Percentiles rank a stretch among this genome's conserved stretches.
These are phyloP conservation scores for Heliconius eleuchia DNA, from an alignment of 1,140 invertebrate genomes.

Conservation along the genomic window DNA sequence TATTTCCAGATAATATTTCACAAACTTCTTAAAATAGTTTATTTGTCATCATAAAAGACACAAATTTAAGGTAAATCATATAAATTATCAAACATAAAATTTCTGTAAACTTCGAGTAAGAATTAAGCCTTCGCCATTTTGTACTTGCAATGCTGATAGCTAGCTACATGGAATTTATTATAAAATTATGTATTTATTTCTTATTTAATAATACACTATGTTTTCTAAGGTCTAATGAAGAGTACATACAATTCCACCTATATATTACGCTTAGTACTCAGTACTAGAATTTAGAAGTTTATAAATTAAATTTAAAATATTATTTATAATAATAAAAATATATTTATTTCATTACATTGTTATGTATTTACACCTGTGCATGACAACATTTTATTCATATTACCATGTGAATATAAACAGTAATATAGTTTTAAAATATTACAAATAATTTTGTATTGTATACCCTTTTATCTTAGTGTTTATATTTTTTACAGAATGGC, in stretches of 20 bases:
- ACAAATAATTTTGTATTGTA: no score
- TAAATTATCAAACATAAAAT: neutral
- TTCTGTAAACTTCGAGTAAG: neutral
- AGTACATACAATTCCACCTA: no score
- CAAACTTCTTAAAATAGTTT: neutral
- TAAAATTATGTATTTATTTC: neutral
- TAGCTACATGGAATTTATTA: constrained; percentile 20
- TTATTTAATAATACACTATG: neutral
- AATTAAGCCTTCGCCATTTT: constrained; percentile 8
- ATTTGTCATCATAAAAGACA: neutral
- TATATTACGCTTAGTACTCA: no score
- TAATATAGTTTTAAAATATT: no score
- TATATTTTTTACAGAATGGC: constrained; percentile 83
- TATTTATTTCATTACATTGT: no score
- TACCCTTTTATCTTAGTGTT: neutral
- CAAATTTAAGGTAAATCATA: neutral
- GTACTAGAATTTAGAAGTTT: no score
- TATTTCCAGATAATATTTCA: constrained; percentile 10
- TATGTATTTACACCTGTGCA: no score
- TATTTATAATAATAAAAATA: no score
- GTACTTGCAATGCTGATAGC: neutral
- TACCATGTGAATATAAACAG: no score
- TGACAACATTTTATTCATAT: no score
- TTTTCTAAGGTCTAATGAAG: neutral
- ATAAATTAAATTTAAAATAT: no score